Percentiles rank a stretch among this genome's conserved stretches.
These are phyloP conservation scores for Amphibalanus amphitrite DNA, from an alignment of 1,140 invertebrate species.

Conservation along the genomic window DNA sequence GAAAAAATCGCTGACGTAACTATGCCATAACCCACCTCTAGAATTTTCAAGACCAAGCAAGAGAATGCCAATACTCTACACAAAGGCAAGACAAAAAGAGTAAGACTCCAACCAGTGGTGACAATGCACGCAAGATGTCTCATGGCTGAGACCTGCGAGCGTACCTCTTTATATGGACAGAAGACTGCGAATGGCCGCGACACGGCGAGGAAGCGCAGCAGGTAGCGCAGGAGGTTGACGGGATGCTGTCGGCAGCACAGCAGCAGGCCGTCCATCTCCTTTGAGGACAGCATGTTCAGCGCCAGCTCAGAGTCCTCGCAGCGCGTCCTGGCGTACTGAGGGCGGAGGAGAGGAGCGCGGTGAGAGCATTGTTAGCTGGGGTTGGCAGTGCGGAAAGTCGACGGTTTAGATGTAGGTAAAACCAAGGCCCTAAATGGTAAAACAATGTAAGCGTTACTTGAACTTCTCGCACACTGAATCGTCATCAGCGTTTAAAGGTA, in stretches of 20 bases:
- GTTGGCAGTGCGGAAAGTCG: no score
- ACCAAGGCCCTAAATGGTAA: no score
- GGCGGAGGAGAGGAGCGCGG: no score
- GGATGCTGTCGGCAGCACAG: constrained; percentile 72
- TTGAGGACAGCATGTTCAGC: constrained; percentile 7
- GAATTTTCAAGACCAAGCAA: constrained; percentile 9
- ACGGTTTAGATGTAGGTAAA: no score
- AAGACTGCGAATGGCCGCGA: constrained; percentile 72
- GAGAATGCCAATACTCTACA: not conserved
- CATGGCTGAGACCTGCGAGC: no score
- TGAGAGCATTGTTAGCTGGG: no score
- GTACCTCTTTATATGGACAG: constrained; percentile 47
- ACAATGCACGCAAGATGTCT: not conserved
- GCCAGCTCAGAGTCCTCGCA: constrained; percentile 11
- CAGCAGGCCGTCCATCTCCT: constrained; percentile 53
- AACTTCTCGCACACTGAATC: no score
- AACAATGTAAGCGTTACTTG: no score
- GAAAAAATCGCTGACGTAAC: no score
- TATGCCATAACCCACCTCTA: constrained; percentile 1
- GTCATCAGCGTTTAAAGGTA: no score
- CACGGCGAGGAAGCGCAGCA: constrained; percentile 54
- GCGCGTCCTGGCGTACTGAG: constrained; percentile 13
- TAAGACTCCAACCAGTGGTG: not conserved
- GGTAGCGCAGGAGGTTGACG: constrained; percentile 46
- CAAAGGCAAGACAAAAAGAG: constrained; percentile 8